A percentile compares a stretch with the other conserved stretches of the same genome.
Evolutionary conservation across 2,113 vertebrate species (phyloP).

Genomic region (Actinemys pallida): DNA sequence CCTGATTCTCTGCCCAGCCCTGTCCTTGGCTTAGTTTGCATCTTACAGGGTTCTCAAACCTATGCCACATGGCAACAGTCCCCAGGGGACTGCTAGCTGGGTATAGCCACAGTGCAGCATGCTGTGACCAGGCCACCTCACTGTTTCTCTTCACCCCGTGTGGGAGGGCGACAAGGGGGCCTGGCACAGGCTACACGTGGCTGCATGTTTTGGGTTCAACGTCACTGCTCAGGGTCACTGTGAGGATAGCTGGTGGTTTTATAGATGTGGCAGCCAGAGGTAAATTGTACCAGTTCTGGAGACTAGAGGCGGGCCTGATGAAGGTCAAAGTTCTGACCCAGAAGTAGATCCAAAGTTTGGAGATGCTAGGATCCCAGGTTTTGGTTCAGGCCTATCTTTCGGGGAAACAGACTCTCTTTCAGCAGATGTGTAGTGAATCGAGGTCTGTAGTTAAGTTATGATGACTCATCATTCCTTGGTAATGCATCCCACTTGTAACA

Average conservation of each 20-base stretch:
- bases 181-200: no score
- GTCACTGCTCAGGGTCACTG: background rate
- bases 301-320: no score
- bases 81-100: no score
- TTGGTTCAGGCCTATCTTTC: background rate
- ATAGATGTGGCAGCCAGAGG: no score
- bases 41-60: no score
- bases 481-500: background rate
- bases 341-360: background rate
- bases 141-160: background rate
- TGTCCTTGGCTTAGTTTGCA: background rate
- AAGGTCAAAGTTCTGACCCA: background rate
- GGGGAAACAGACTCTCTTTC: background rate
- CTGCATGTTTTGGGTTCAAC: background rate
- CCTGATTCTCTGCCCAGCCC: no score
- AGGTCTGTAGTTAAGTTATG: background rate
- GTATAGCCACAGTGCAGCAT: no score
- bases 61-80: no score
- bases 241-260: background rate
- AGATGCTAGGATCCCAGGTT: background rate
- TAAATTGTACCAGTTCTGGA: no score
- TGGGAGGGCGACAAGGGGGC: background rate
- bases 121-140: background rate
- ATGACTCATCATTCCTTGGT: background rate
- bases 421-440: background rate